phyloP scores from a whole-genome alignment of 1,140 invertebrate species.

The Hydropsyche tenuis region DNA sequence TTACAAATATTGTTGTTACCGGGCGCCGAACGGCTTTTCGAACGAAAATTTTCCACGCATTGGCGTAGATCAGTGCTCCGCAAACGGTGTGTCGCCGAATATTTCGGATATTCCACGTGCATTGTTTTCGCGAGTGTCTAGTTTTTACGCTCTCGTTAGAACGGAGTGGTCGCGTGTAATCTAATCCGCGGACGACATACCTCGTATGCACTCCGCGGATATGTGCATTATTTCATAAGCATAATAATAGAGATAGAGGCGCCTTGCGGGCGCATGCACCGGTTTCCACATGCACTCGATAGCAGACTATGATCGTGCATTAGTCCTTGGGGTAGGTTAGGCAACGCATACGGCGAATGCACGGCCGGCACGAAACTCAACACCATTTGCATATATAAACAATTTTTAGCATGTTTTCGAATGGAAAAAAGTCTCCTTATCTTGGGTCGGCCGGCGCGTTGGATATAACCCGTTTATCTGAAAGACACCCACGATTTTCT shows the following conservation, averaged over 20 bases:
- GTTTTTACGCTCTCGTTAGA: constrained; percentile 8
- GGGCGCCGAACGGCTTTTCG: constrained; percentile 1
- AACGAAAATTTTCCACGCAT: neutral
- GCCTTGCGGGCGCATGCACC: neutral
- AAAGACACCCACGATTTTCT: neutral
- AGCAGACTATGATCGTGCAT: constrained; percentile 24
- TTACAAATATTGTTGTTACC: constrained; percentile 11
- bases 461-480: neutral
- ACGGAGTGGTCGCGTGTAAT: neutral
- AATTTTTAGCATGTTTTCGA: neutral
- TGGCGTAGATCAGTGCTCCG: too few species aligned
- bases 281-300: constrained; percentile 1
- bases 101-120: neutral
- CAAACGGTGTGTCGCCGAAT: neutral
- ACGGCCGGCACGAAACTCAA: neutral
- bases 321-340: constrained; percentile 42
- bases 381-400: too few species aligned
- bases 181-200: constrained; percentile 16
- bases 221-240: too few species aligned
- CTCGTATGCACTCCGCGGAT: neutral
- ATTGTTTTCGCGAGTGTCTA: neutral
- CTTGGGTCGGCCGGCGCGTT: neutral
- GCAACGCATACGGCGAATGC: neutral
- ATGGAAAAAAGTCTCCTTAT: neutral
- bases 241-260: neutral